Conservation (phyloP, 2,113 vertebrate genomes). For the Phaethornis superciliosus region DNA sequence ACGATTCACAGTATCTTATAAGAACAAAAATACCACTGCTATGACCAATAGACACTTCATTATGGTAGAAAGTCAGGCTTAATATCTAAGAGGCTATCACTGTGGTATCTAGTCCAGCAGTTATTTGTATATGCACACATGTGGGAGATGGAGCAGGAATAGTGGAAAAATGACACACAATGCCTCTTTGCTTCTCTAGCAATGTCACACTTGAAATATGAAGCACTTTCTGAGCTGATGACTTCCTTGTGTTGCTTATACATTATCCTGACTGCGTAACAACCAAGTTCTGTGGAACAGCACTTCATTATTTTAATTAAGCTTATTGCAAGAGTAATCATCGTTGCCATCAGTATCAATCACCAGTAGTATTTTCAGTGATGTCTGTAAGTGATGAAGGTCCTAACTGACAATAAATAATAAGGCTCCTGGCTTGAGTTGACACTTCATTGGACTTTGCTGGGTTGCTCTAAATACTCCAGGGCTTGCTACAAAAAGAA, state of each 20-base stretch:
- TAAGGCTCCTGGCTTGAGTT: constrained; percentile 73
- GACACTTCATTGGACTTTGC: constrained; percentile 77
- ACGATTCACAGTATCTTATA: not conserved
- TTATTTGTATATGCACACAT: constrained; percentile 30
- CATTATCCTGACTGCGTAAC: constrained; percentile 73
- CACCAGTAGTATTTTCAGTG: constrained; percentile 80
- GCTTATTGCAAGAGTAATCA: constrained; percentile 95
- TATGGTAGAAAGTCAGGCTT: not conserved
- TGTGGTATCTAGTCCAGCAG: not conserved
- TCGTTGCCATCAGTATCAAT: constrained; percentile 87
- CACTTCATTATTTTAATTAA: constrained; percentile 92
- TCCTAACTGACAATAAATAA: constrained; percentile 83
- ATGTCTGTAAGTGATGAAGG: constrained; percentile 76
- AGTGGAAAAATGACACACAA: not conserved
- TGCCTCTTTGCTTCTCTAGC: constrained; percentile 32
- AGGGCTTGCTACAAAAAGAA: constrained; percentile 71
- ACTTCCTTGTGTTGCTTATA: constrained; percentile 74
- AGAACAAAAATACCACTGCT: not conserved
- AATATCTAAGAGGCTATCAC: not conserved
- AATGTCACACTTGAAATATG: constrained; percentile 84
- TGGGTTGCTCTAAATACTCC: constrained; percentile 78
- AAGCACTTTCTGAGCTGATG: constrained; percentile 58
- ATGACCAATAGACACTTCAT: not conserved
- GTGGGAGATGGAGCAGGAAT: not conserved
- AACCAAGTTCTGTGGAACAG: constrained; percentile 73